phyloP scores from a whole-genome alignment of 2,888 invertebrate species.

The Coelogynopora nodosa region DNA sequence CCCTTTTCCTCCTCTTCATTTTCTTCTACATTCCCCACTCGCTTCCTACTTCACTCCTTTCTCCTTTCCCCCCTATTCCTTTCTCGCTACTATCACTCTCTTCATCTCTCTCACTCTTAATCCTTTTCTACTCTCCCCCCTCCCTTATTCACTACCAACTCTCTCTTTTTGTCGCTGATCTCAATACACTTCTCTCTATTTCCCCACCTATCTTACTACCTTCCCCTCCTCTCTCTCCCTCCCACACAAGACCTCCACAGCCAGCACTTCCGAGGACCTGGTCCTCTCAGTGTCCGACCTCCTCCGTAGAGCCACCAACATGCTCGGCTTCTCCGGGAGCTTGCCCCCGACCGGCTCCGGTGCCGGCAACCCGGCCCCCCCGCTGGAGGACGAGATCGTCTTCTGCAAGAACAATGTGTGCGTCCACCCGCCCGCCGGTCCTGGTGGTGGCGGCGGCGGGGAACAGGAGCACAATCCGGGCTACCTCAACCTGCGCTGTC shows the following conservation, averaged over 20 bases:
- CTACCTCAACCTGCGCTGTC: conserved; percentile 77
- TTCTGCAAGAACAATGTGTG: conserved; percentile 87
- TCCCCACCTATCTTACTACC: too few relatives aligned
- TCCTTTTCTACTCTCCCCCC: background rate
- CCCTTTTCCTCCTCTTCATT: too few relatives aligned
- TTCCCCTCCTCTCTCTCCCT: background rate
- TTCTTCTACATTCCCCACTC: too few relatives aligned
- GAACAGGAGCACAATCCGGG: conserved; percentile 74
- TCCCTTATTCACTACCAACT: background rate
- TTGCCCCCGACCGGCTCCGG: background rate
- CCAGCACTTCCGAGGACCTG: background rate
- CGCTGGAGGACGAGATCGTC: conserved; percentile 64
- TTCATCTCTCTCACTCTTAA: too few relatives aligned
- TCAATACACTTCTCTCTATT: too few relatives aligned
- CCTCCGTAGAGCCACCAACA: background rate
- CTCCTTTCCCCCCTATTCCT: too few relatives aligned
- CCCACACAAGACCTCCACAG: background rate
- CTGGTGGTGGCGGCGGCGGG: background rate
- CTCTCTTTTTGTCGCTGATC: too few relatives aligned
- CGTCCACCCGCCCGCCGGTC: conserved; percentile 82
- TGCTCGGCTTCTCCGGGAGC: background rate
- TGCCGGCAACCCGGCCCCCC: background rate
- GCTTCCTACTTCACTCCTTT: too few relatives aligned
- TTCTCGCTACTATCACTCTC: too few relatives aligned
- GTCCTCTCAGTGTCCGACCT: background rate